Evolutionary conservation across 2,888 invertebrate genomes (phyloP).

Genomic region (Furcula furcula): DNA sequence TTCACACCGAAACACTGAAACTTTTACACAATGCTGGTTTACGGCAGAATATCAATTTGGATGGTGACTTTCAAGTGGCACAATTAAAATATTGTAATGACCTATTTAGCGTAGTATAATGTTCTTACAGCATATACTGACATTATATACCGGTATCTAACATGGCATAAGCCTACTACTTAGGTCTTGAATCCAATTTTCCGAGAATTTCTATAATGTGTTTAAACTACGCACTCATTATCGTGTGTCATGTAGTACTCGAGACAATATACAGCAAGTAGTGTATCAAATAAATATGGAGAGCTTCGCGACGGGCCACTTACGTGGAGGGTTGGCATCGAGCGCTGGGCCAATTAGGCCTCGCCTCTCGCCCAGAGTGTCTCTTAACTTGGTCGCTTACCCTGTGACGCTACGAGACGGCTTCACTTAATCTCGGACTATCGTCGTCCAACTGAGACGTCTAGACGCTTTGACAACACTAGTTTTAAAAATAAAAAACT

Average conservation of each 20-base stretch:
- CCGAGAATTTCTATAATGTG: background rate
- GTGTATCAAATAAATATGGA: slow-evolving; percentile 33
- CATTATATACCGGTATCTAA: no score
- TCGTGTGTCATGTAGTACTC: no score
- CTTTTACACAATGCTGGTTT: no score
- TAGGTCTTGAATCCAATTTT: background rate
- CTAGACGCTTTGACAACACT: background rate
- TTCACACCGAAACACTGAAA: no score
- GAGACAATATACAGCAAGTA: slow-evolving; percentile 13
- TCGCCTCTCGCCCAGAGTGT: slow-evolving; percentile 19
- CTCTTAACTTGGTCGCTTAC: slow-evolving; percentile 34
- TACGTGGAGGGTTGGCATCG: slow-evolving; percentile 29
- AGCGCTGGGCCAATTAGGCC: slow-evolving; percentile 41
- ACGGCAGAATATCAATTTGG: no score
- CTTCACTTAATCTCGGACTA: slow-evolving; percentile 24
- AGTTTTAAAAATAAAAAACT: background rate
- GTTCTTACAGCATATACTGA: no score
- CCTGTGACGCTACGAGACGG: slow-evolving; percentile 16
- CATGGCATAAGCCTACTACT: no score
- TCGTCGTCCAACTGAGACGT: slow-evolving; percentile 6
- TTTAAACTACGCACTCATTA: background rate
- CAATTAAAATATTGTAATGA: no score
- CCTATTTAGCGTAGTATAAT: no score
- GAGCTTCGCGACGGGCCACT: slow-evolving; percentile 20
- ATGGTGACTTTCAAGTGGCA: no score